Evolutionary conservation across 2,888 invertebrate genomes (phyloP).

Genomic region (Noctua pronuba): DNA sequence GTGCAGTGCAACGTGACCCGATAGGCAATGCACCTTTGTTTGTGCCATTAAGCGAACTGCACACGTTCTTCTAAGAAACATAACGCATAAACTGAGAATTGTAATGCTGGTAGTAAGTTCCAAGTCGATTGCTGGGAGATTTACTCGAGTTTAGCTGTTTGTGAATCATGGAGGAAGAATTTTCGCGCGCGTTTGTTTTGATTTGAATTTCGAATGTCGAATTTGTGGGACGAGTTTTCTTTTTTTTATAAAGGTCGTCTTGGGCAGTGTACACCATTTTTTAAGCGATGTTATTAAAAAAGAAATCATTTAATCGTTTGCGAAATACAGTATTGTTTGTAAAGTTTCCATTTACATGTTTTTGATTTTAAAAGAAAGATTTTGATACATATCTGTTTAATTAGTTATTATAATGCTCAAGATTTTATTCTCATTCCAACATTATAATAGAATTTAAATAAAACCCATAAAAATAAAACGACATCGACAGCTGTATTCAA

Average conservation of each 20-base stretch:
- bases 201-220: constrained; percentile 2
- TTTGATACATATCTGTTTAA: too few relatives aligned
- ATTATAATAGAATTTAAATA: constrained; percentile 33
- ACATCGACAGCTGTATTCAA: constrained; percentile 40
- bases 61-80: constrained; percentile 64
- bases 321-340: not conserved
- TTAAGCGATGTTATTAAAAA: too few relatives aligned
- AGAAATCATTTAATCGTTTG: too few relatives aligned
- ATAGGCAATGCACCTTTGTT: constrained; percentile 65
- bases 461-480: constrained; percentile 28
- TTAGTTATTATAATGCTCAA: constrained; percentile 33
- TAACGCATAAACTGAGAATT: constrained; percentile 58
- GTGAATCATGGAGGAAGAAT: constrained; percentile 50
- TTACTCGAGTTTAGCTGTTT: constrained; percentile 29
- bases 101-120: constrained; percentile 54
- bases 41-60: constrained; percentile 58
- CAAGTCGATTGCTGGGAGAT: constrained; percentile 45
- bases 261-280: too few relatives aligned
- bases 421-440: constrained; percentile 24
- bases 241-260: too few relatives aligned
- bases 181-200: constrained; percentile 32
- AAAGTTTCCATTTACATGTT: not conserved
- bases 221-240: not conserved
- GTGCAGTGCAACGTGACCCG: constrained; percentile 65
- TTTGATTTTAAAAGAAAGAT: too few relatives aligned